Conservation (phyloP, 1,140 invertebrate genomes). For the Lepidurus couesii region DNA sequence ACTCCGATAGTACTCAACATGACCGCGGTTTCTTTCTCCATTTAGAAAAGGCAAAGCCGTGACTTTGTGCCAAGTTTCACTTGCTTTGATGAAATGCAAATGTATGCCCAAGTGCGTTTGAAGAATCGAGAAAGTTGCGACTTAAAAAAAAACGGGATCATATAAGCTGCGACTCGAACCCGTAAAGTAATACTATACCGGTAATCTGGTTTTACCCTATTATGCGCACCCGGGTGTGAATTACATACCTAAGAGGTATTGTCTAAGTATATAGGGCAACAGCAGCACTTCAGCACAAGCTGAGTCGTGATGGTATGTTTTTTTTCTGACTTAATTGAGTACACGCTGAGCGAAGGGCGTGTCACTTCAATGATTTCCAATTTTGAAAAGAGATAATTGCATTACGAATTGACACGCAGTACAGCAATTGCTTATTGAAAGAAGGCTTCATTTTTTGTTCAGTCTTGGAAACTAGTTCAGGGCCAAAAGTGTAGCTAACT, state of each 20-base stretch:
- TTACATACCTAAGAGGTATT: too few species aligned
- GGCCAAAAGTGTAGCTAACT: not conserved
- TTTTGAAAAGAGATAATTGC: not conserved
- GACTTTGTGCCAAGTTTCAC: not conserved
- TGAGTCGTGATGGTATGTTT: not conserved
- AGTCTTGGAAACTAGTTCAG: slow-evolving; percentile 1
- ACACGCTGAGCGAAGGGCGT: not conserved
- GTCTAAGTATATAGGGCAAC: too few species aligned
- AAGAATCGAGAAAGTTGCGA: not conserved
- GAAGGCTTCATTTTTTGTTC: not conserved
- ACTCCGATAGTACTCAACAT: too few species aligned
- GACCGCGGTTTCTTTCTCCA: not conserved
- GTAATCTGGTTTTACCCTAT: not conserved
- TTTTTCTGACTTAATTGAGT: not conserved
- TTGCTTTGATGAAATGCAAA: not conserved
- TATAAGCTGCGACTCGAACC: not conserved
- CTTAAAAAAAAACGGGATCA: not conserved
- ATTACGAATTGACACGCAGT: not conserved
- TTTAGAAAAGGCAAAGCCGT: not conserved
- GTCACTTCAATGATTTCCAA: not conserved
- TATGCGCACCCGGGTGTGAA: too few species aligned
- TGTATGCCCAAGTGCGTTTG: not conserved
- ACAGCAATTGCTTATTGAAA: not conserved
- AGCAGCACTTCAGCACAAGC: not conserved
- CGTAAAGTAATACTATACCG: not conserved